These are phyloP conservation scores for Cheirogaleus medius DNA, from an alignment of 2,113 vertebrate genomes.

Conservation along the genomic window DNA sequence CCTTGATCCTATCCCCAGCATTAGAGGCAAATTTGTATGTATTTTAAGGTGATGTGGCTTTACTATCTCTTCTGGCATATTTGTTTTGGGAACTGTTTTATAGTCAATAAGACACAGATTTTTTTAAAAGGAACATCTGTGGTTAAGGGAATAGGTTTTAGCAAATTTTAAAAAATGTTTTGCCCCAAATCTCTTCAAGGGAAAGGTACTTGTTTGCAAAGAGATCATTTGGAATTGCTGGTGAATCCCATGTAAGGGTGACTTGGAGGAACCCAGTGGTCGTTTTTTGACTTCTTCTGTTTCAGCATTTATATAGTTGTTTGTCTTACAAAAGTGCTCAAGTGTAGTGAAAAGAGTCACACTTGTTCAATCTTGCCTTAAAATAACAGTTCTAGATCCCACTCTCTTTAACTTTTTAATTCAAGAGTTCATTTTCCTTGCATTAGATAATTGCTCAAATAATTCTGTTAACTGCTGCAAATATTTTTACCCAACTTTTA, in stretches of 20 bases:
- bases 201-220: not conserved
- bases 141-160: not conserved
- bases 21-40: not conserved
- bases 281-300: not conserved
- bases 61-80: not conserved
- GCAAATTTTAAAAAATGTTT: not conserved
- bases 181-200: not conserved
- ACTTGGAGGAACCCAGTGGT: not conserved
- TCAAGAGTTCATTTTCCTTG: not conserved
- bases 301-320: not conserved
- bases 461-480: not conserved
- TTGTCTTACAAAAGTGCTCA: not conserved
- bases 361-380: not conserved
- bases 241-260: not conserved
- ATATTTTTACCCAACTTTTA: constrained; percentile 40
- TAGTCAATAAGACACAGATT: not conserved
- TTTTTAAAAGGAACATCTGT: not conserved
- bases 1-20: not conserved
- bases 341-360: not conserved
- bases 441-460: constrained; percentile 26
- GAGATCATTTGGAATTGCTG: not conserved
- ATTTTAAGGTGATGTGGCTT: not conserved
- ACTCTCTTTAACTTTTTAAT: not conserved
- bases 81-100: not conserved
- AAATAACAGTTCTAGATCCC: not conserved